Base-by-base conservation (phyloP, 2,797 vertebrate genomes). In the Gymnoscopelus braueri region DNA sequence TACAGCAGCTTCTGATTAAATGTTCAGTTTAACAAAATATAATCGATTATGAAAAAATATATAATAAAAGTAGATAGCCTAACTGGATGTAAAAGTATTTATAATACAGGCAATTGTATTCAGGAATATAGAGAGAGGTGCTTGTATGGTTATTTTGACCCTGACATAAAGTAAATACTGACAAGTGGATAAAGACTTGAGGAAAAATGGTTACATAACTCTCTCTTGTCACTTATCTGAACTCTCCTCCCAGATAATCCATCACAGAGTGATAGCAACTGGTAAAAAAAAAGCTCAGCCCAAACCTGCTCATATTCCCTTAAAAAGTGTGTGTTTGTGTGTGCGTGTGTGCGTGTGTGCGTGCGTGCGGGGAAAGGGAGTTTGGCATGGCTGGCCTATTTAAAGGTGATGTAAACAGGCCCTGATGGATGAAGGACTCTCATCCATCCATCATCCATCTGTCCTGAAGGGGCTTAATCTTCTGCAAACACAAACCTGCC, bases 381-480 rank as follows among this genome's bases (percentile, higher is more conserved):
- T 70, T 44, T 56, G 78, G 88, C 78, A 65, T 49, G 75, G 62
- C 26, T 50, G 69, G 81, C 78, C 87, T 85, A 81, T 83, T 90
- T 87, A 84, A 87, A 86, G 84, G 87, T 90, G 89, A 89, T 86
- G 87, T 85, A 89, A 91, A 90, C 85, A 84, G 83, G 75, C 77
- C 62, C 71, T 92, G 90, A 92, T 89, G 88, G 88, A 92, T 92
- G 88, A 83, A 80, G 79, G 66, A 60, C 80, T 72, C 56, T 62
- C 65, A 2, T 90, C 87, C 84, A 93, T 90, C 88, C 88, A 86
- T 91, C 88, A 91, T 86, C 78, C 79, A 60, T 87, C 79, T 66
- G 67, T 81, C 86, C 86, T 89, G 88, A 91, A 91, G 81, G 84
- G 87, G 79, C 81, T 89, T 91, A 91, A 91, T 92, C 91, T 88